Evolutionary conservation across 2,113 vertebrate genomes (phyloP), one percentile per base, ranked within the genome.

Genomic region (Sebastes fasciatus): DNA sequence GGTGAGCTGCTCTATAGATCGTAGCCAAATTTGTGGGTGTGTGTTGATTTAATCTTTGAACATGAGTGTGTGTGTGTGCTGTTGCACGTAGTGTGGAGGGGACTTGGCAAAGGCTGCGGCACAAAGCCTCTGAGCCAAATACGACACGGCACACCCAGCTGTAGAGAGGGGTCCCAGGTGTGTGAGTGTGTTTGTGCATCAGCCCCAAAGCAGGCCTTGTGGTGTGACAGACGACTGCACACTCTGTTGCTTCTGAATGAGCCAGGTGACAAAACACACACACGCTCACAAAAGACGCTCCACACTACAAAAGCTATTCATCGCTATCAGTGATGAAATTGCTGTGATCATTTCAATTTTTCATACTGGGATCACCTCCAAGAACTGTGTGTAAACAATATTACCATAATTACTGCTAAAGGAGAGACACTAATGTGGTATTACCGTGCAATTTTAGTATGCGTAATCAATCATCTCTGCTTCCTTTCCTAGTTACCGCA

Each of bases 191-290:
- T 74, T 48, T 88, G 51, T 21, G n/a, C 55, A 66, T 77, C 45
- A 3, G 74, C 49, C 58, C 61, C 13, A 61, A 8, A 91, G 74
- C 63, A 57, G 65, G 61, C 43, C 49, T 79, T 86, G 65, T 75
- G 67, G 42, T 87, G 73, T 80, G 74, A 87, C 79, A 87, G 86
- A 74, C 43, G 61, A 74, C 64, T 88, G 83, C 83, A 90, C 80
- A 88, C 89, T 87, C 71, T 66, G 69, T 68, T 89, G 88, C 92
- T 77, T 74, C 83, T 91, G 93, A 93, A 94, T 93, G 79, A 91
- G 82, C 80, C 89, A 89, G 90, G 90, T 92, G 91, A 90, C 85
- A 90, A 89, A 80, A 88, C 80, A 75, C 74, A 79, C 74, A 67
- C 54, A 70, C 72, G 63, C 43, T 69, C 46, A 85, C 52, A 81